A percentile compares a stretch with the other conserved stretches of the same genome.
Conservation (phyloP, 2,888 invertebrate genomes). For the Drosophila acutilabella region DNA sequence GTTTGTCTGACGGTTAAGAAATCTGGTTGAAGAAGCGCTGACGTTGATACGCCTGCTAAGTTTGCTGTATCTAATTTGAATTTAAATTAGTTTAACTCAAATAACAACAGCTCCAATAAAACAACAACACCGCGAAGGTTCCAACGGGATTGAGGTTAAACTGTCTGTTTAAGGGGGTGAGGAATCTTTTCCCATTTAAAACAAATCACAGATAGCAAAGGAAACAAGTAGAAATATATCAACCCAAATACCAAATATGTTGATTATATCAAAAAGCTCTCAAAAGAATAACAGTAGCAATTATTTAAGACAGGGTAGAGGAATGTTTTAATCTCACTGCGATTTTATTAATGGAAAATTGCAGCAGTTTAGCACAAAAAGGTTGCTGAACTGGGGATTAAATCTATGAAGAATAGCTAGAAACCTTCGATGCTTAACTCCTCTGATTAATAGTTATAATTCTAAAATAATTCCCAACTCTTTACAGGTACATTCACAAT, state of each 20-base stretch:
- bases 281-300: neutral
- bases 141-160: slow-evolving; percentile 37
- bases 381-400: neutral
- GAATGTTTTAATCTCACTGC: neutral
- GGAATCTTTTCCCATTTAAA: slow-evolving; percentile 11
- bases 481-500: slow-evolving; percentile 87
- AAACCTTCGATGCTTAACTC: too few species aligned
- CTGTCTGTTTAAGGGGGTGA: slow-evolving; percentile 5
- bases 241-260: neutral
- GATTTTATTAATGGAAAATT: neutral
- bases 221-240: neutral
- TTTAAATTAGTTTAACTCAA: slow-evolving; percentile 72
- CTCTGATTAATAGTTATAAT: too few species aligned
- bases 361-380: neutral
- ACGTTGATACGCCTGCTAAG: slow-evolving; percentile 69
- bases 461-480: neutral
- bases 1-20: slow-evolving; percentile 53
- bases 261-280: neutral
- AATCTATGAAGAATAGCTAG: neutral
- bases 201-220: slow-evolving; percentile 5
- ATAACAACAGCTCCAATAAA: slow-evolving; percentile 31
- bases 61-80: slow-evolving; percentile 76
- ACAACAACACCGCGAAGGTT: slow-evolving; percentile 30
- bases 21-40: slow-evolving; percentile 68
- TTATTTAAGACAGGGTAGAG: neutral